Evolutionary conservation across 2,888 invertebrate genomes (phyloP).

Genomic region (Amblyjoppa proteus): DNA sequence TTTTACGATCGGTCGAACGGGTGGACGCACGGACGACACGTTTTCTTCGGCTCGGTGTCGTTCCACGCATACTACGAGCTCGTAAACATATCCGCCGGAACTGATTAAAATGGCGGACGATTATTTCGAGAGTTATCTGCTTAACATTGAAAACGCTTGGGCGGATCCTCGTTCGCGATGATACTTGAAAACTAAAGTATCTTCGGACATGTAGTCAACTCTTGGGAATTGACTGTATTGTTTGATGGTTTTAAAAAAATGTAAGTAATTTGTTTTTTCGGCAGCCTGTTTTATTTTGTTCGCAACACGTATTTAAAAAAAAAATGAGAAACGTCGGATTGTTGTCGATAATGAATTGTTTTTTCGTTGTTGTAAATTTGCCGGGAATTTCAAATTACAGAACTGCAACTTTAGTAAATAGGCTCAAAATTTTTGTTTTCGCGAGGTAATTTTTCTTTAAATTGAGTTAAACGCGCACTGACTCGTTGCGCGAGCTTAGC

Average conservation of each 20-base stretch:
- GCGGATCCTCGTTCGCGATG: conserved; percentile 22
- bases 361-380: background rate
- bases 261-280: no score
- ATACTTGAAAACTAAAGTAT: background rate
- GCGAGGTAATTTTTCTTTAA: no score
- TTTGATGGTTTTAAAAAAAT: background rate
- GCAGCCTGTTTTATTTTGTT: no score
- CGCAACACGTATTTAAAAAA: background rate
- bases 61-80: conserved; percentile 53
- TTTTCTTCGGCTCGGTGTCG: conserved; percentile 37
- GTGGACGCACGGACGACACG: conserved; percentile 13
- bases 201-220: background rate
- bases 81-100: conserved; percentile 52
- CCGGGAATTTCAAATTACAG: background rate
- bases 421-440: background rate
- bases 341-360: no score
- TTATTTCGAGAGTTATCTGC: conserved; percentile 31
- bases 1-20: conserved; percentile 56
- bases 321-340: background rate
- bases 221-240: no score
- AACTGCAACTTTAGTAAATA: background rate
- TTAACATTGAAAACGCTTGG: conserved; percentile 41
- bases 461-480: background rate
- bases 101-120: conserved; percentile 45
- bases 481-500: background rate